phyloP scores from a whole-genome alignment of 2,888 invertebrate species.

The Marronus borbonicus region DNA sequence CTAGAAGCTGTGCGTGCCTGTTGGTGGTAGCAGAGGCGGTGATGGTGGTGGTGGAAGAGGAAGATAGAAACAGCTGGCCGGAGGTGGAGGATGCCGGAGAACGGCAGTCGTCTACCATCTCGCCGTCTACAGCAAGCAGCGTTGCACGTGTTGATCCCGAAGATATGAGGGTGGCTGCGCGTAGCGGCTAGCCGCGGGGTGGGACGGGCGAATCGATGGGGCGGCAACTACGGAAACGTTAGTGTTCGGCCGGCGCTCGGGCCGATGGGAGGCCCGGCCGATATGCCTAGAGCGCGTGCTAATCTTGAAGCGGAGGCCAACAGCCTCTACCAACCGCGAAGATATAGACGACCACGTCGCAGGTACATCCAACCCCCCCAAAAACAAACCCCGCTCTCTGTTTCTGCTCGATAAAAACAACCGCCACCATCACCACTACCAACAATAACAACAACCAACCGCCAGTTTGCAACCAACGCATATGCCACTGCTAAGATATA shows the following conservation, averaged over 20 bases:
- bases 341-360: slow-evolving; percentile 59
- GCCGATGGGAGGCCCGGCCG: slow-evolving; percentile 64
- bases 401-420: not conserved
- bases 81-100: not conserved
- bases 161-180: slow-evolving; percentile 56
- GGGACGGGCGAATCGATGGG: slow-evolving; percentile 57
- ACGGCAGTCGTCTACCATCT: too few species aligned
- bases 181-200: slow-evolving; percentile 56
- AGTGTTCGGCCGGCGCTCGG: slow-evolving; percentile 63
- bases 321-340: slow-evolving; percentile 60
- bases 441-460: not conserved
- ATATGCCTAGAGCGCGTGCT: slow-evolving; percentile 63
- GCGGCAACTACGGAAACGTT: slow-evolving; percentile 56
- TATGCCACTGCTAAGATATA: too few species aligned
- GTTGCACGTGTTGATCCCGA: slow-evolving; percentile 50
- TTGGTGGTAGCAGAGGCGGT: not conserved
- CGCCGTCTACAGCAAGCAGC: not conserved
- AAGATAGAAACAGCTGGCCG: not conserved
- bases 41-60: not conserved
- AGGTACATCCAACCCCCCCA: slow-evolving; percentile 55
- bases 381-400: not conserved
- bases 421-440: slow-evolving; percentile 16
- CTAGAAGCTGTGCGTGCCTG: not conserved
- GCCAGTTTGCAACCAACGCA: too few species aligned
- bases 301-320: slow-evolving; percentile 62